These are phyloP conservation scores for Dichetophora obliterata DNA, from an alignment of 2,888 invertebrate species.

Conservation along the genomic window DNA sequence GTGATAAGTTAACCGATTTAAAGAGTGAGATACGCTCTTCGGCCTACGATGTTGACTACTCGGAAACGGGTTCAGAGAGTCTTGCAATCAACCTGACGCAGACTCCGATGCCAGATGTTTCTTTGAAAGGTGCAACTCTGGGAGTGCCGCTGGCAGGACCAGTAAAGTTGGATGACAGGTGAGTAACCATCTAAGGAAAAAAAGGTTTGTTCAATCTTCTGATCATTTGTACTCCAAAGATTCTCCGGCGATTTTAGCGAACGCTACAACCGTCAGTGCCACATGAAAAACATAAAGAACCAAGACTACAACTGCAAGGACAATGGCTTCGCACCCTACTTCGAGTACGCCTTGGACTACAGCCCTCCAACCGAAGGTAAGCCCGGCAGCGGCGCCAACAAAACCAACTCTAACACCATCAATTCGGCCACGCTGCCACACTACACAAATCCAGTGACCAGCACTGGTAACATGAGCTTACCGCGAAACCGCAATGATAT, in stretches of 20 bases:
- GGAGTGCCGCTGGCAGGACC: conserved; percentile 84
- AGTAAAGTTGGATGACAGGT: conserved; percentile 78
- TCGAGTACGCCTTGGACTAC: conserved; percentile 90
- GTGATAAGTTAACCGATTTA: conserved; percentile 85
- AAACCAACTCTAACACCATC: conserved; percentile 53
- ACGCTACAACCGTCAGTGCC: conserved; percentile 63
- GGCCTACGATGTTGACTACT: conserved; percentile 72
- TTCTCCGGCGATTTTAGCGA: conserved; percentile 68
- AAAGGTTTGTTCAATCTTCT: not conserved
- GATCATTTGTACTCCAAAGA: conserved; percentile 47
- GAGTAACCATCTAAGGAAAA: not conserved
- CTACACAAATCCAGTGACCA: conserved; percentile 57
- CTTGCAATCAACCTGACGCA: conserved; percentile 70
- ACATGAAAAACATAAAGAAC: conserved; percentile 63
- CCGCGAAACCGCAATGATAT: conserved; percentile 67
- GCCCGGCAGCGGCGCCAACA: conserved; percentile 49
- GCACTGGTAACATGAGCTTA: conserved; percentile 61
- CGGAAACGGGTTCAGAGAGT: conserved; percentile 75
- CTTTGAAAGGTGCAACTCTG: conserved; percentile 66
- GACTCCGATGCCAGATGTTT: conserved; percentile 67
- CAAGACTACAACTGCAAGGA: conserved; percentile 61
- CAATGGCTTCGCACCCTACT: conserved; percentile 76
- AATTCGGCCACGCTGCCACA: conserved; percentile 66
- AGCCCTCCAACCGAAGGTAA: conserved; percentile 76
- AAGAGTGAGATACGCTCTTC: conserved; percentile 86